These are phyloP conservation scores for Bolinopsis microptera DNA, from an alignment of 37 sponge, comb jelly and placozoan species.

Conservation along the genomic window DNA sequence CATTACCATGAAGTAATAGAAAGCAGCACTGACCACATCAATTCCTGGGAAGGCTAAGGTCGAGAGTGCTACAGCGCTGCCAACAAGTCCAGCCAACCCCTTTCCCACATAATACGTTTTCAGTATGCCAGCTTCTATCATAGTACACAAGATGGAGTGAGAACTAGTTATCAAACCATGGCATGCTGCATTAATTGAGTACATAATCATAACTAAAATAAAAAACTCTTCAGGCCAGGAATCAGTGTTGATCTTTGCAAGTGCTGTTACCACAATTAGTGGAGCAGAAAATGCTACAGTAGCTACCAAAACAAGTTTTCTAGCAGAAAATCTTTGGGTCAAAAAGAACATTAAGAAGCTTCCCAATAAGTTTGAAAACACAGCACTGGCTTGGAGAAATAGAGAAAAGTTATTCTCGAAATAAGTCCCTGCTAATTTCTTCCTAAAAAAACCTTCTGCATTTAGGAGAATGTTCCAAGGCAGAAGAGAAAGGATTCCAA, in stretches of 20 bases:
- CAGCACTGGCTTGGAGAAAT: conserved; percentile 1
- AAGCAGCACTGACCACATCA: conserved; percentile 15
- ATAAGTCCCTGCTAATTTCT: not conserved
- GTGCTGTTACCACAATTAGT: not conserved
- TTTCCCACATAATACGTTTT: conserved; percentile 4
- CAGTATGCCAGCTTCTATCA: not conserved
- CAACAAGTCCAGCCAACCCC: conserved; percentile 1
- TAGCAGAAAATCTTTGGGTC: not conserved
- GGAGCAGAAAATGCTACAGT: not conserved
- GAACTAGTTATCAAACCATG: not conserved
- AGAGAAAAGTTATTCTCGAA: not conserved
- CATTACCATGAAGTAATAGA: not conserved
- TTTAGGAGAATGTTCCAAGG: conserved; percentile 24
- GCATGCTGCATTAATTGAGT: not conserved
- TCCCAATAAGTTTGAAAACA: conserved; percentile 2
- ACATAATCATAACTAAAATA: not conserved
- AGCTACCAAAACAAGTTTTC: not conserved
- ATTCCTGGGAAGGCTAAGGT: conserved; percentile 6
- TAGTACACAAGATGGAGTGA: conserved; percentile 9
- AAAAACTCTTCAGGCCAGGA: not conserved
- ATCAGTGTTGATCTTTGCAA: conserved; percentile 1
- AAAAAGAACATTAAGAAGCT: not conserved
- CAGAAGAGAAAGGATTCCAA: not conserved
- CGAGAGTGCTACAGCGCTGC: not conserved
- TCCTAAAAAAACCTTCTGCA: not conserved